Base-by-base conservation (phyloP, 2,797 vertebrate genomes). In the Eptatretus atami region DNA sequence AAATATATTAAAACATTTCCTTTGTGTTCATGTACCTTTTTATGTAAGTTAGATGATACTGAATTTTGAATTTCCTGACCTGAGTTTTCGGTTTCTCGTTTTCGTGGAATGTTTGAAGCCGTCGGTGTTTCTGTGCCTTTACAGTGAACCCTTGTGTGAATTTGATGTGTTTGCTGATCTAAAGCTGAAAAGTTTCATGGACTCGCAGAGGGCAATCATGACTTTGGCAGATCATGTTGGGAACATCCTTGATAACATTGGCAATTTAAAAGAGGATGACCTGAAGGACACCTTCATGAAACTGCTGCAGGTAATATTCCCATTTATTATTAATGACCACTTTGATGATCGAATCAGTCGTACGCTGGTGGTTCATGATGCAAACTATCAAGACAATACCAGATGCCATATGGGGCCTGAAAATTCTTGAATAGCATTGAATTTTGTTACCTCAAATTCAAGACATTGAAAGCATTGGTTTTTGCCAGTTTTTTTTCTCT, bases 81-180 rank as follows among this genome's bases (percentile, higher is more conserved):
- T 44, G 4, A 8, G 31, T 44, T 44, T 44, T 44, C 31, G 31
- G 31, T 44, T 44, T 44, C 31, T 44, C 31, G 31, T 44, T 44
- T 44, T 44, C 31, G 31, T 44, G 4, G 6, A 44, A 44, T 44
- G 31, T 44, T 44, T 44, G 31, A 44, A 44, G 31, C 31, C 31
- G 31, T 44, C 31, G 31, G 31, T 44, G 31, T 44, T 44, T 44
- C 31, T 8, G 31, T 44, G 31, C 31, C 9, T 15, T 57, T 65
- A 31, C 71, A 98, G 92, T 71, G 83, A 90, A 65, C 88, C 82
- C 52, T 82, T 93, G 57, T 70, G 76, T 67, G 74, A 76, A 69
- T 94, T 77, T 63, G 92, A 98, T 0, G 80, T 80, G 66, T 98
- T 86, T 75, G 80, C 77, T 65, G 92, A 93, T 70, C 80, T 71